Base-by-base conservation (phyloP, 2,797 vertebrate genomes). In the Iguana delicatissima region DNA sequence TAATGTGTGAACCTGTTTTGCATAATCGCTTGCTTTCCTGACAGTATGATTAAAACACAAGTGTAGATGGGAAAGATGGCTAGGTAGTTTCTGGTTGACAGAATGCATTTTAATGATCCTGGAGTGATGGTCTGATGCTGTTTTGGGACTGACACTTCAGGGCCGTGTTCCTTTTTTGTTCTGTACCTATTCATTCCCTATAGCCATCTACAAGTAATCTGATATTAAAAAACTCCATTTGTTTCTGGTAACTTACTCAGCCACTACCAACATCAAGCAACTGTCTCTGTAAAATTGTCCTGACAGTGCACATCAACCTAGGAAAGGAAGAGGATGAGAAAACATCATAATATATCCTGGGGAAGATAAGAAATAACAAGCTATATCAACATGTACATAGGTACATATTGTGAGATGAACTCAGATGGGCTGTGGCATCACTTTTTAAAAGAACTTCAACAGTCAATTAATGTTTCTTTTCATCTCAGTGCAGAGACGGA, bases 211-310 rank as follows among this genome's bases (percentile, higher is more conserved):
- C 24, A 69, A 87, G 50, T 4, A 7, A 80, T 67, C 22, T 24
- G 76, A 80, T 80, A 64, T n/a, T 67, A 52, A 46, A 50, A 80
- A 79, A 77, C 18, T 52, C 76, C 22, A 69, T 69, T 87, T 80
- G 24, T 13, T 38, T 83, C 80, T n/a, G 4, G 4, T 87, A 22
- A 42, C n/a, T n/a, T n/a, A n/a, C n/a, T n/a, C n/a, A n/a, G n/a
- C 57, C 57, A 18, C 57, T 59, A 14, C 57, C 16, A 59, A 20
- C 57, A 59, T 14, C 57, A 59, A 59, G 57, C 16, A 59, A 20
- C 20, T 59, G 16, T 59, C 46, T 77, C 85, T 79, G 18, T 64
- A 62, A 79, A 79, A 20, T 22, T 46, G 9, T n/a, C 26, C 24
- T 62, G 55, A 57, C 59, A 62, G 29, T 32, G 7, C 29, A n/a